Base-by-base conservation (phyloP, 2,113 vertebrate species). In the Sturnus vulgaris region DNA sequence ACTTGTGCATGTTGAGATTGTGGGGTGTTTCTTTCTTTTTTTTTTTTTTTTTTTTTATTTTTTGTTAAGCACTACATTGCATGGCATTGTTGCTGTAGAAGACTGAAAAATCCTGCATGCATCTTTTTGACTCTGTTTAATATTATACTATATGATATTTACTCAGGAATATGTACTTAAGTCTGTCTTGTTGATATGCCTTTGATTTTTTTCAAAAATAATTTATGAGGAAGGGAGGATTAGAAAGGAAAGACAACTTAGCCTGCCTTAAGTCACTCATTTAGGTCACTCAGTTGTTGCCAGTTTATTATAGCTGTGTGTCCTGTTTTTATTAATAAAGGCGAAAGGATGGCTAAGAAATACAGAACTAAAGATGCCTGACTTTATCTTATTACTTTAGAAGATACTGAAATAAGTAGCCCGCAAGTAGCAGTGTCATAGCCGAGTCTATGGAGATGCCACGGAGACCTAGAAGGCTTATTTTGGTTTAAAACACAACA, bases 1-100 rank as follows among this genome's bases (percentile, higher is more conserved):
- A 52, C 5, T 59, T 57, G 4, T 64, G 5, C 6, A 5, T 4
- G 3, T 6, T 57, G 61, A 39, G 11, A 53, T 2, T 7, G 4
- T 42, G 46, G 33, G 22, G 3, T 4, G 5, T 28, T 27, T 15
- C 9, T 46, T 46, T 46, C 20, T 46, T 46, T 46, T 46, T 20
- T 46, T 46, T 46, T 46, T 46, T 46, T 20, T 46, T 46, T 46
- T 46, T 17, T 46, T 46, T 46, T 75, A 50, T 47, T 69, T 3
- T 35, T 10, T 37, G 21, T 53, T 39, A 64, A 65, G 23, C 10
- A 27, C n/a, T 60, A 22, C 46, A 15, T 20, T 1, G 1, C 10
- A 25, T 52, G 30, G 10, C 15, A 28, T 35, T 78, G 13, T 30
- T 76, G 16, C 21, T 33, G 9, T 2, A 47, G 55, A 76, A 88